Evolutionary conservation across 1,140 invertebrate species (phyloP).

Genomic region (Hestina assimilis): DNA sequence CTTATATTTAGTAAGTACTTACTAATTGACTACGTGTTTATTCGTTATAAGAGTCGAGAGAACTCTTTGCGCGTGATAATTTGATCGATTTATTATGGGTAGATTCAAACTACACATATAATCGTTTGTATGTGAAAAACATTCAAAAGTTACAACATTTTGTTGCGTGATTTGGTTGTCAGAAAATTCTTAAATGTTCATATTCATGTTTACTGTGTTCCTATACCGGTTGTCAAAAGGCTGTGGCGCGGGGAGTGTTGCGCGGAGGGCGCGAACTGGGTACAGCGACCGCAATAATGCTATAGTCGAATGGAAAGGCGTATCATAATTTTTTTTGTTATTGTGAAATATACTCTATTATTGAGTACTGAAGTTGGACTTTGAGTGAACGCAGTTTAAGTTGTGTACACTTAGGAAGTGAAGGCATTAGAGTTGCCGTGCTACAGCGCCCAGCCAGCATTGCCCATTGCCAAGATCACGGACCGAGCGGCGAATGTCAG

Average conservation of each 20-base stretch:
- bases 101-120: too few species aligned
- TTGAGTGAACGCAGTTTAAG: not conserved
- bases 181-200: conserved; percentile 66
- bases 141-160: conserved; percentile 26
- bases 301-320: not conserved
- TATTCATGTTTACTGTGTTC: conserved; percentile 53
- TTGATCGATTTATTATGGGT: too few species aligned
- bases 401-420: conserved; percentile 20
- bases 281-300: conserved; percentile 70
- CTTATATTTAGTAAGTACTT: too few species aligned
- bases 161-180: conserved; percentile 62
- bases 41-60: too few species aligned
- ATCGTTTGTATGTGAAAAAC: not conserved
- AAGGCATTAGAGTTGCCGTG: conserved; percentile 44
- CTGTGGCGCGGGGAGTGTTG: conserved; percentile 41
- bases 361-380: not conserved
- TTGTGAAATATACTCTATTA: conserved; percentile 5
- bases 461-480: conserved; percentile 78
- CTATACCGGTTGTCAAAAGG: conserved; percentile 76
- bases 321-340: not conserved
- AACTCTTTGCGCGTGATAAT: too few species aligned
- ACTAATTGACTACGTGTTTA: too few species aligned
- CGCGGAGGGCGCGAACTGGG: conserved; percentile 43
- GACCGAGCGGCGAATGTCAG: conserved; percentile 72
- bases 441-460: conserved; percentile 65